Percentiles rank a stretch among this genome's conserved stretches.
These are phyloP conservation scores for Aricia agestis DNA, from an alignment of 1,140 invertebrate genomes.

Conservation along the genomic window DNA sequence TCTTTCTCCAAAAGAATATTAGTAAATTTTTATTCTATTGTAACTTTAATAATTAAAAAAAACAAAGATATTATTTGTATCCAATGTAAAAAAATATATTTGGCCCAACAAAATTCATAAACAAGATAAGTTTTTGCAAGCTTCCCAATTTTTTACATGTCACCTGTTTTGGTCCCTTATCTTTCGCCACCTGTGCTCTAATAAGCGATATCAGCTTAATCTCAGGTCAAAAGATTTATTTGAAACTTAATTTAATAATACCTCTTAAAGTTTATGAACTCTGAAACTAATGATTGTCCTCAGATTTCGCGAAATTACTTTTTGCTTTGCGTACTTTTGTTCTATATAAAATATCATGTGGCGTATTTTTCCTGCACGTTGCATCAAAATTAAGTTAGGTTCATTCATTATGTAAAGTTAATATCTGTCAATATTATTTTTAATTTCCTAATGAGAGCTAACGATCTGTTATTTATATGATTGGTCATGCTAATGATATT, in stretches of 20 bases:
- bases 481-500: slow-evolving; percentile 56
- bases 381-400: slow-evolving; percentile 19
- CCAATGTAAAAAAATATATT: neutral
- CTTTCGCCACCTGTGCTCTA: slow-evolving; percentile 65
- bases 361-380: slow-evolving; percentile 10
- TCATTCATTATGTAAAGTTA: neutral
- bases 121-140: slow-evolving; percentile 39
- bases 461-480: slow-evolving; percentile 60
- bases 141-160: slow-evolving; percentile 44
- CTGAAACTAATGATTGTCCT: too few species aligned
- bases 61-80: too few species aligned
- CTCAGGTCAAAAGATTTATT: slow-evolving; percentile 28
- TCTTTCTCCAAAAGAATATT: too few species aligned
- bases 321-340: too few species aligned
- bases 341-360: too few species aligned
- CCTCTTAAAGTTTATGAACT: too few species aligned
- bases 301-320: too few species aligned
- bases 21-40: too few species aligned
- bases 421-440: slow-evolving; percentile 28
- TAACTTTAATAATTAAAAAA: too few species aligned
- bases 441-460: slow-evolving; percentile 69
- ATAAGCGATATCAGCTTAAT: slow-evolving; percentile 64
- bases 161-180: slow-evolving; percentile 52
- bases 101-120: neutral
- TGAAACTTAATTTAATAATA: too few species aligned